Evolutionary conservation across 2,113 vertebrate genomes (phyloP), one percentile per base, ranked within the genome.

Genomic region (Ascaphus truei): DNA sequence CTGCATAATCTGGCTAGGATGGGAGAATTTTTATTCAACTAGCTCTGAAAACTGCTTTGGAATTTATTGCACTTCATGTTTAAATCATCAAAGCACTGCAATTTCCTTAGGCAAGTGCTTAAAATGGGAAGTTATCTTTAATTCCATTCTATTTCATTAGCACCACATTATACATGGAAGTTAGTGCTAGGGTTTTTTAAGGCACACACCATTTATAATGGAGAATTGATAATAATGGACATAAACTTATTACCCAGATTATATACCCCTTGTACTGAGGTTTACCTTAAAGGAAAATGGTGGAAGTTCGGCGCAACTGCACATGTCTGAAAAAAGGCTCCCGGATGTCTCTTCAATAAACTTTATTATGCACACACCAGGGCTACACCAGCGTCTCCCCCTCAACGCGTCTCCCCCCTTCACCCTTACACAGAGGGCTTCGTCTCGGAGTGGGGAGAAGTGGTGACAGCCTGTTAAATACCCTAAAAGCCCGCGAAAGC

Each of bases 71-170:
- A 61, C 67, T 71, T 71, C 67, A 71, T 71, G 57, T 71, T 61
- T 71, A 71, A 71, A 71, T 61, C 67, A 71, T 71, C 57, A 61
- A 71, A 71, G 57, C 37, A 71, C 67, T 71, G 56, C 56, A 71
- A 71, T 71, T 57, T 71, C 67, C 67, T 71, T 61, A 71, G 67
- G 67, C 67, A 52, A 71, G 33, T 71, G 57, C 67, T 61, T 71
- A 71, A 71, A 71, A 71, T 71, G 67, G 67, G 67, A 71, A 60
- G 67, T 61, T 71, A 71, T 71, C 67, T 71, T 71, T 71, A 61
- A 71, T 71, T 61, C 67, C 57, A 52, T 71, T 71, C 67, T 71
- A 41, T 71, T 71, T 61, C 57, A 71, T 71, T 71, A 71, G 60
- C 60, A 61, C 56, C 67, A 61, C 57, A 71, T 71, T 71, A 71